Percentiles rank a stretch among this genome's conserved stretches.
These are phyloP conservation scores for Conger conger DNA, from an alignment of 2,113 vertebrate genomes.

Conservation along the genomic window DNA sequence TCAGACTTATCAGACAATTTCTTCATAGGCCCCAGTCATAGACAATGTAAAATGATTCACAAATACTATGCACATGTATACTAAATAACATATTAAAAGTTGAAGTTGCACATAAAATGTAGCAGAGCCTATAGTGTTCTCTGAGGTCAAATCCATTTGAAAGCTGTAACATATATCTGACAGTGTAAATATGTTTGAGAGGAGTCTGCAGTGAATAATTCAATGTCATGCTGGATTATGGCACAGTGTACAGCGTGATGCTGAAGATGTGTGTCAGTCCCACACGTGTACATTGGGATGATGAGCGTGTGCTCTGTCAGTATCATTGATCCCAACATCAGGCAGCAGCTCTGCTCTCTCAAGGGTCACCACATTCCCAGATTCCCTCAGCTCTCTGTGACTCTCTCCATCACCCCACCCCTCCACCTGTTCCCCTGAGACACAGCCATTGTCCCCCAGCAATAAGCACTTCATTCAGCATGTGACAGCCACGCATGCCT, in stretches of 20 bases:
- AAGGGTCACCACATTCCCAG: conserved; percentile 9
- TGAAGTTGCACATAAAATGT: not conserved
- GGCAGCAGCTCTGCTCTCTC: conserved; percentile 8
- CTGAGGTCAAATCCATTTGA: not conserved
- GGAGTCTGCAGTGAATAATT: not conserved
- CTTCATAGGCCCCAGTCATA: no score
- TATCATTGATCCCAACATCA: conserved; percentile 15
- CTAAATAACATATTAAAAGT: not conserved
- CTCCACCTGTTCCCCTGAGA: conserved; percentile 14
- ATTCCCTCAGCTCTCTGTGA: conserved; percentile 11
- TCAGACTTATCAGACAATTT: no score
- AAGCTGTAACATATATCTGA: not conserved
- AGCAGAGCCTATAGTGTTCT: not conserved
- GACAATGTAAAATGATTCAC: no score
- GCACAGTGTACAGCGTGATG: not conserved
- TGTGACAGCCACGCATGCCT: conserved; percentile 66
- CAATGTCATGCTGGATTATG: not conserved
- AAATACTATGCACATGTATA: not conserved
- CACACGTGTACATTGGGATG: conserved; percentile 12
- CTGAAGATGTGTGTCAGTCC: conserved; percentile 9
- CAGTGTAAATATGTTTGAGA: not conserved
- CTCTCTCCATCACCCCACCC: not conserved
- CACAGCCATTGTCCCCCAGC: conserved; percentile 34
- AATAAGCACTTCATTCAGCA: conserved; percentile 74
- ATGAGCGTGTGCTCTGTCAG: not conserved